Evolutionary conservation across 1,140 invertebrate species (phyloP).

Genomic region (Carcinoscorpius rotundicauda): DNA sequence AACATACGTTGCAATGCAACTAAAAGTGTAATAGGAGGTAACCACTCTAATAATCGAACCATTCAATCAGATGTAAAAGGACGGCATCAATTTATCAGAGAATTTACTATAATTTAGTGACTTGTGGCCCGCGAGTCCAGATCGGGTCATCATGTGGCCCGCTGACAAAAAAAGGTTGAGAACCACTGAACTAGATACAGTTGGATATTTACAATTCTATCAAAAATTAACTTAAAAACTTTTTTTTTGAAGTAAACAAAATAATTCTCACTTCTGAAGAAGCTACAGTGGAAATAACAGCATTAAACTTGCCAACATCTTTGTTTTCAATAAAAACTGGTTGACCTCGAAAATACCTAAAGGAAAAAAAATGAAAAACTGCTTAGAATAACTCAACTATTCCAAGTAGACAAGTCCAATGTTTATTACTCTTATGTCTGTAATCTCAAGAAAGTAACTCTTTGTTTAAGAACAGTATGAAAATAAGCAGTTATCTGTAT

Average conservation of each 20-base stretch:
- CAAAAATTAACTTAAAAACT: not conserved
- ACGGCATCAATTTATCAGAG: no score
- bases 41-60: no score
- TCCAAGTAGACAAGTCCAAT: not conserved
- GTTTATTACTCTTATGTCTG: not conserved
- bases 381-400: not conserved
- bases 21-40: no score
- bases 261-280: conserved; percentile 58
- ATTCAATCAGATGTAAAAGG: no score
- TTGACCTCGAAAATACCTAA: conserved; percentile 78
- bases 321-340: conserved; percentile 80
- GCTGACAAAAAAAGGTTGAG: conserved; percentile 18
- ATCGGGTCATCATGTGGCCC: conserved; percentile 1
- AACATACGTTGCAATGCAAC: no score
- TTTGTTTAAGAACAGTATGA: not conserved
- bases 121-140: conserved; percentile 3
- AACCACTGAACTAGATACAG: conserved; percentile 8
- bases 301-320: conserved; percentile 64
- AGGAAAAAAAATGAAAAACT: conserved; percentile 21
- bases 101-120: conserved; percentile 1
- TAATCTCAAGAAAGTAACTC: not conserved
- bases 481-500: not conserved
- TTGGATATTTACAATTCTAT: not conserved
- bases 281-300: conserved; percentile 75
- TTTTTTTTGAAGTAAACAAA: conserved; percentile 19